Conservation (phyloP, 1,140 invertebrate genomes). For the Papilio helenus region DNA sequence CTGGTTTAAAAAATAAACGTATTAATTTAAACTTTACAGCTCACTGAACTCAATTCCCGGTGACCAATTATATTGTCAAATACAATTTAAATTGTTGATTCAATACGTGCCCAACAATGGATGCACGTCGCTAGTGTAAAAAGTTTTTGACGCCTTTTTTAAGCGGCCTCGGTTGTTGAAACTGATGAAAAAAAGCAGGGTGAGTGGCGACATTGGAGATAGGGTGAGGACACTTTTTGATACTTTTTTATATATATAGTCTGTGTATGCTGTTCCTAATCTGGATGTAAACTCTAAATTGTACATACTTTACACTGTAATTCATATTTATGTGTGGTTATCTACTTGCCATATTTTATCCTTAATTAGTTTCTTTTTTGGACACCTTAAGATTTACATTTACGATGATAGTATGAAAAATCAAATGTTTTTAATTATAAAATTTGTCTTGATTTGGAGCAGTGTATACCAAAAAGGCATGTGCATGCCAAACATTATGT, state of each 20-base stretch:
- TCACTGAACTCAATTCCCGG: constrained; percentile 12
- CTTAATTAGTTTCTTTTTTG: too few relatives aligned
- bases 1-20: not conserved
- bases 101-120: constrained; percentile 19
- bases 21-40: constrained; percentile 13
- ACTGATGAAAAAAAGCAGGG: constrained; percentile 53
- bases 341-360: too few relatives aligned
- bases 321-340: not conserved
- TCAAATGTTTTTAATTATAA: too few relatives aligned
- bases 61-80: constrained; percentile 29
- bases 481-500: not conserved
- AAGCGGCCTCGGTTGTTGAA: constrained; percentile 1
- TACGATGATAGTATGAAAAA: not conserved
- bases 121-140: not conserved
- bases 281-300: not conserved
- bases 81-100: constrained; percentile 26
- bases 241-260: constrained; percentile 8
- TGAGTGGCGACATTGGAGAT: constrained; percentile 56
- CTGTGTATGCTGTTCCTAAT: constrained; percentile 2
- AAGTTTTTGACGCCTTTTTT: not conserved
- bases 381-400: not conserved
- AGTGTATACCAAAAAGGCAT: not conserved
- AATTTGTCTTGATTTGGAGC: not conserved
- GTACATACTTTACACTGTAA: not conserved
- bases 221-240: constrained; percentile 33